A percentile compares a stretch with the other conserved stretches of the same genome.
These are phyloP conservation scores for Hydrolagus colliei DNA, from an alignment of 2,797 vertebrate genomes.

Conservation along the genomic window DNA sequence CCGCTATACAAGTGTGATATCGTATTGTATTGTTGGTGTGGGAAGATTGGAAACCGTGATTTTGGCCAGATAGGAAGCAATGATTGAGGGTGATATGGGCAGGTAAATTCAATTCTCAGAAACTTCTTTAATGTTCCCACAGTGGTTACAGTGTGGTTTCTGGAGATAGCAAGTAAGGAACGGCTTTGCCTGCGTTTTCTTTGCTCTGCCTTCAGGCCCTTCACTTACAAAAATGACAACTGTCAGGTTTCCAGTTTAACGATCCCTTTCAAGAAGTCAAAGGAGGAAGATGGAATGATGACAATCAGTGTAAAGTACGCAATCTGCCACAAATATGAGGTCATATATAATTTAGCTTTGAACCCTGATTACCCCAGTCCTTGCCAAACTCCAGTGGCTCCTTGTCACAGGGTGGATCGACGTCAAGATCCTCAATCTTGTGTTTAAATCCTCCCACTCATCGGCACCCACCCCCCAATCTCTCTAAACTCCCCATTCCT, in stretches of 20 bases:
- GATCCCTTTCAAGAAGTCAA: background rate
- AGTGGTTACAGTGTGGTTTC: too few relatives aligned
- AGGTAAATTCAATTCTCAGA: background rate
- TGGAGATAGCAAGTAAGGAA: background rate
- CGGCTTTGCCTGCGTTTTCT: background rate
- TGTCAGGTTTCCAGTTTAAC: background rate
- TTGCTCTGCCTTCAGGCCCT: background rate
- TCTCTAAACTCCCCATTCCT: too few relatives aligned
- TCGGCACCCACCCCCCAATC: too few relatives aligned
- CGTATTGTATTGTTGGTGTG: too few relatives aligned
- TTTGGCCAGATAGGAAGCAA: background rate
- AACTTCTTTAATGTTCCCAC: background rate
- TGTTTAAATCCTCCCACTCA: too few relatives aligned
- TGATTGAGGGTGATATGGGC: background rate
- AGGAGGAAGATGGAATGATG: background rate
- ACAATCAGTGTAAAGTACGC: too few relatives aligned
- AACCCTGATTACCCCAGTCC: too few relatives aligned
- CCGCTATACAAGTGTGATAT: too few relatives aligned
- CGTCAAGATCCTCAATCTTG: too few relatives aligned
- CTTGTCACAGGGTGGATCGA: too few relatives aligned
- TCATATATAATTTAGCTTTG: background rate
- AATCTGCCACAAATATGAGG: background rate
- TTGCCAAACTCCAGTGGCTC: too few relatives aligned
- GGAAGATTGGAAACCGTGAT: too few relatives aligned
- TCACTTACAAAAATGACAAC: background rate